Percentiles rank a stretch among this genome's conserved stretches.
Evolutionary conservation across 2,888 invertebrate species (phyloP).

Genomic region (Lypha dubia): DNA sequence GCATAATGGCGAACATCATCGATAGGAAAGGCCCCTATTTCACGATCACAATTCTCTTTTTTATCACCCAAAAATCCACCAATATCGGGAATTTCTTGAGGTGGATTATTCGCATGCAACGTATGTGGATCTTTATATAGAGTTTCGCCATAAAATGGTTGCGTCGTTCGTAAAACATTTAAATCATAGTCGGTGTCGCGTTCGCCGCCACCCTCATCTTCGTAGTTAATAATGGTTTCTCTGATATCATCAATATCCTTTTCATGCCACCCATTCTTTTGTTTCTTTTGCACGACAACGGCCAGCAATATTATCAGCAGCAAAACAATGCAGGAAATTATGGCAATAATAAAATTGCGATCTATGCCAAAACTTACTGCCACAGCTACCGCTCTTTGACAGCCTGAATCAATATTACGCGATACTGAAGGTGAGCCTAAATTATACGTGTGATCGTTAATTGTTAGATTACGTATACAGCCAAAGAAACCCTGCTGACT

Average conservation of each 20-base stretch:
- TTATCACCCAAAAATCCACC: conserved; percentile 95
- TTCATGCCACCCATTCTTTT: conserved; percentile 93
- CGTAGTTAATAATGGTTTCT: conserved; percentile 98
- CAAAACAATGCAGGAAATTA: conserved; percentile 93
- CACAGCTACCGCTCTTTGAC: conserved; percentile 88
- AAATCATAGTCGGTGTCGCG: conserved; percentile 90
- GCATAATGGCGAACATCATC: conserved; percentile 99
- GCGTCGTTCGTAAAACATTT: conserved; percentile 82
- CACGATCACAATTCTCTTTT: conserved; percentile 94
- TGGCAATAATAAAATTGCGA: conserved; percentile 94
- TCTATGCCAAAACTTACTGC: conserved; percentile 93
- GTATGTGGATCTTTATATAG: conserved; percentile 82
- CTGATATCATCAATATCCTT: conserved; percentile 97
- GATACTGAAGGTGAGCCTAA: conserved; percentile 91
- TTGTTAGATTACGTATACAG: conserved; percentile 95
- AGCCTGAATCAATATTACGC: conserved; percentile 89
- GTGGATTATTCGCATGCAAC: conserved; percentile 74
- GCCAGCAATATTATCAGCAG: conserved; percentile 91
- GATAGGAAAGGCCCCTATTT: conserved; percentile 95
- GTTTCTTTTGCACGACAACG: conserved; percentile 93
- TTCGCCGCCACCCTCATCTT: conserved; percentile 99
- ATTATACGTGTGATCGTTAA: conserved; percentile 94
- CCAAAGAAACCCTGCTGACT: conserved; percentile 91
- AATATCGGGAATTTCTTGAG: conserved; percentile 89
- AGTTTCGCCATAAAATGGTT: conserved; percentile 83